phyloP scores from a whole-genome alignment of 2,797 vertebrate species.

The Pitangus sulphuratus region DNA sequence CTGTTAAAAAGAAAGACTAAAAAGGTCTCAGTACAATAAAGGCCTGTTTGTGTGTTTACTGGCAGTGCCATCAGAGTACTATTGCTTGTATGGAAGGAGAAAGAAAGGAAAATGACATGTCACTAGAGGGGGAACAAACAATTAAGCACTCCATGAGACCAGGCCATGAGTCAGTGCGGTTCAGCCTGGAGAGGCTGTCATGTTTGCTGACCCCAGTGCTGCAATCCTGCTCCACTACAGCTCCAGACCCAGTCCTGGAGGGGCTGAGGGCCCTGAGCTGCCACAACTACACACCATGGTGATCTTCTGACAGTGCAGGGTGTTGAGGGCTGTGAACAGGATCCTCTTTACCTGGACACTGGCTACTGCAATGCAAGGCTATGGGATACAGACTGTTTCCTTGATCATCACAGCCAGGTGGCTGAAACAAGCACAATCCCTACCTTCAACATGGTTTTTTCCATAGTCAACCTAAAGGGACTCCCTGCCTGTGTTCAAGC shows the following conservation, averaged over 20 bases:
- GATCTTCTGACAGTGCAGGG: neutral
- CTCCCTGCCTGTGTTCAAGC: neutral
- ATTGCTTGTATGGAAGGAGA: neutral
- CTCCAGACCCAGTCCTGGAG: neutral
- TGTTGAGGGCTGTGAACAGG: neutral
- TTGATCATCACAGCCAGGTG: neutral
- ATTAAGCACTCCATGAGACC: neutral
- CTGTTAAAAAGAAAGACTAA: neutral
- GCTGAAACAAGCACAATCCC: neutral
- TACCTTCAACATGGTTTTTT: rapidly evolving
- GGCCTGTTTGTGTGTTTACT: neutral
- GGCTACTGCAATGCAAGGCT: neutral
- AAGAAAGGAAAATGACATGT: neutral
- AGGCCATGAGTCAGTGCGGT: neutral
- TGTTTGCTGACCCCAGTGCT: neutral
- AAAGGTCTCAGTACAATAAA: neutral
- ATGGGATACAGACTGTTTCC: neutral
- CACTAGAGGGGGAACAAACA: neutral
- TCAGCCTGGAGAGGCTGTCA: neutral
- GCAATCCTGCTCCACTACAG: neutral
- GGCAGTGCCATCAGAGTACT: neutral
- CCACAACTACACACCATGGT: rapidly evolving
- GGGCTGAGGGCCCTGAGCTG: neutral
- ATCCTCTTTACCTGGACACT: neutral
- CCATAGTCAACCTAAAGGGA: neutral